Evolutionary conservation across 2,888 invertebrate genomes (phyloP), one percentile per base, ranked within the genome.

Genomic region (Drosophila quinaria): DNA sequence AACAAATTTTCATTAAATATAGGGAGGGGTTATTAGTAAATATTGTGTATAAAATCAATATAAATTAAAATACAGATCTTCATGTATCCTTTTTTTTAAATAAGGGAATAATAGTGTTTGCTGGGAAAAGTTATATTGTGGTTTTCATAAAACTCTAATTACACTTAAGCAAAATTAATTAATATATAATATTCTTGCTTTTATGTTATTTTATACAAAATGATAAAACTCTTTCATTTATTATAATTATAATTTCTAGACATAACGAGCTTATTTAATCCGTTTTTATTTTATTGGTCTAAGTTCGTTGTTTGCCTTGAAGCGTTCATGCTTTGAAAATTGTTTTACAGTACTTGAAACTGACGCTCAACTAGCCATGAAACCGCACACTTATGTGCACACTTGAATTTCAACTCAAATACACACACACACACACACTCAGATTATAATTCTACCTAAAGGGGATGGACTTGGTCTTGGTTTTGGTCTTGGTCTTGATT

Each of bases 301-400:
- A 31, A 42, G 70, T 70, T 39, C 15, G 46, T 31, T 41, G 33
- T 41, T 59, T 47, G 63, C 56, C 59, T 60, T 71, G 55, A 64
- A 39, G 67, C 59, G 63, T 56, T 64, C 58, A 65, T 74, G 74
- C 63, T 42, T 52, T 47, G 47, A 17, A 79, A 76, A 75, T 69
- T 64, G 63, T 79, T 64, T 62, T 78, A 63, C 52, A 60, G 44
- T 46, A 58, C 70, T 67, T 78, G 64, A 79, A 46, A 41, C 65
- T 59, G 76, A 63, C 76, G 80, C 62, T 77, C 80, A 78, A 78
- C 74, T 78, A 74, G 82, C 75, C 82, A 80, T 83, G 78, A 82
- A 80, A 83, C 80, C 80, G 78, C 77, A 82, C 79, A 78, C 80
- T 80, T 75, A 63, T 75, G 65, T 65, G 68, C 82, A 66, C 76